These are phyloP conservation scores for Megalurothrips usitatus DNA, from an alignment of 2,888 invertebrate species.

Conservation along the genomic window DNA sequence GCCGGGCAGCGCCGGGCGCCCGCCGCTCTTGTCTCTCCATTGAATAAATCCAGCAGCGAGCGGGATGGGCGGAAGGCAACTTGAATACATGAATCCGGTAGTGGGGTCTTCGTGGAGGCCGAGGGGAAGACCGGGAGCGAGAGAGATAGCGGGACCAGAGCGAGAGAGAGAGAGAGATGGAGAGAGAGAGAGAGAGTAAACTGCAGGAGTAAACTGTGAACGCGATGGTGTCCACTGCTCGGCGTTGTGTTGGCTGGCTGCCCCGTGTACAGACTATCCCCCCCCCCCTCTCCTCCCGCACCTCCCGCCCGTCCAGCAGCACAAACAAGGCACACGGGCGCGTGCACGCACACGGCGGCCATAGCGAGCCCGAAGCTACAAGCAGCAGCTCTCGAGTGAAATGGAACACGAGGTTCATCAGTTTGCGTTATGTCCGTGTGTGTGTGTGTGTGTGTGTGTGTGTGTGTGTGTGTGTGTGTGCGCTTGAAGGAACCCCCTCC, in stretches of 20 bases:
- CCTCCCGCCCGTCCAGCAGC: not conserved
- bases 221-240: not conserved
- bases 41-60: not conserved
- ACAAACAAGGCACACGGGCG: not conserved
- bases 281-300: not conserved
- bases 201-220: not conserved
- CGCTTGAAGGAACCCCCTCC: not conserved
- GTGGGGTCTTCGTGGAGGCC: not conserved
- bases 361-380: not conserved
- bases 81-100: not conserved
- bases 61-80: not conserved
- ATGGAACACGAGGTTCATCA: conserved; percentile 11
- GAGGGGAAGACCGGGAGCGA: not conserved
- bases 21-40: not conserved
- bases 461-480: not conserved
- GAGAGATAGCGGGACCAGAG: not conserved
- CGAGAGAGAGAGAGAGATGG: no score
- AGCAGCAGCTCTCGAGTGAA: conserved; percentile 11
- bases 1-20: no score
- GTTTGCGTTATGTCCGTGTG: not conserved
- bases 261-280: not conserved
- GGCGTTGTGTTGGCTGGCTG: not conserved
- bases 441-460: not conserved
- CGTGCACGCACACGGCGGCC: not conserved
- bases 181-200: not conserved